Conservation (phyloP, 2,113 vertebrate species). For the Crypturellus undulatus region DNA sequence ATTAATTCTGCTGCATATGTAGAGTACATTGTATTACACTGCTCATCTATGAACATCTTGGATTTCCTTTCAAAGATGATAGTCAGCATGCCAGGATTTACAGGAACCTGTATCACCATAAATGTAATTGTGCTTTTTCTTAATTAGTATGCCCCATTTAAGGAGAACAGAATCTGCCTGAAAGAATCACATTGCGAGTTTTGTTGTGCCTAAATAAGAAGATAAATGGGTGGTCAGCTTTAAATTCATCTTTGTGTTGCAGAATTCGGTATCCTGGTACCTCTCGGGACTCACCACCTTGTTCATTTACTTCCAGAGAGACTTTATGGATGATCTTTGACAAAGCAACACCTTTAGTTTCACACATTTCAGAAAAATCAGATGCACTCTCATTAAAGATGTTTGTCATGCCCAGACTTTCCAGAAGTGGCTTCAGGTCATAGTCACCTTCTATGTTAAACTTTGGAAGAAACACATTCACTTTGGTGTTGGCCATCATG, state of each 20-base stretch:
- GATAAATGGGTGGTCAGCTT: constrained; percentile 81
- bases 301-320: constrained; percentile 80
- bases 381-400: constrained; percentile 73
- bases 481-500: constrained; percentile 83
- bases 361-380: constrained; percentile 84
- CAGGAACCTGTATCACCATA: constrained; percentile 10
- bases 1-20: constrained; percentile 41
- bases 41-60: constrained; percentile 21
- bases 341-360: constrained; percentile 78
- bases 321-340: constrained; percentile 79
- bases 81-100: constrained; percentile 37
- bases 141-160: constrained; percentile 4
- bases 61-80: constrained; percentile 38
- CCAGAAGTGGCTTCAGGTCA: constrained; percentile 76
- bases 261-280: constrained; percentile 81
- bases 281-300: constrained; percentile 79
- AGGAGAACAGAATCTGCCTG: constrained; percentile 82
- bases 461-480: constrained; percentile 84
- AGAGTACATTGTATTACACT: background rate
- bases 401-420: constrained; percentile 78
- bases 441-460: constrained; percentile 78
- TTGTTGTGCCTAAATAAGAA: constrained; percentile 84
- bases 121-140: background rate
- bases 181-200: constrained; percentile 80
- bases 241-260: constrained; percentile 84